phyloP scores from a whole-genome alignment of 2,113 vertebrate genomes.

The Cepphus grylle region DNA sequence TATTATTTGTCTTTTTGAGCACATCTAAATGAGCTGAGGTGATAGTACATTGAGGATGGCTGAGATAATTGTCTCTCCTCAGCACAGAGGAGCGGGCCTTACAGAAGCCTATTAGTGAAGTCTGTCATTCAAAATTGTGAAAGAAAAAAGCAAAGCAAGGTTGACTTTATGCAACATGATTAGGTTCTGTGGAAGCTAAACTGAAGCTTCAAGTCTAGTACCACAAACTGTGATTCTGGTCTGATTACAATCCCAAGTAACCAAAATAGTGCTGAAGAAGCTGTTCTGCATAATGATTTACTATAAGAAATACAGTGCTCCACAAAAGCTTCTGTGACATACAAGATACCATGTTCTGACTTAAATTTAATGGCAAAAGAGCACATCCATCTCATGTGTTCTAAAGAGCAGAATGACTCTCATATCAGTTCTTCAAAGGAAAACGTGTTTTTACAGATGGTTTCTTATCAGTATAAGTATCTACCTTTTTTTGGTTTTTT shows the following conservation, averaged over 20 bases:
- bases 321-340: not conserved
- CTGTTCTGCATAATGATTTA: not conserved
- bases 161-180: slow-evolving; percentile 9
- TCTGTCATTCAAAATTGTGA: slow-evolving; percentile 48
- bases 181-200: slow-evolving; percentile 35
- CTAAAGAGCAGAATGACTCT: not conserved
- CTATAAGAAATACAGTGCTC: not conserved
- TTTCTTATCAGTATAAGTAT: not conserved
- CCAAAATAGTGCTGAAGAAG: not conserved
- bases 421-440: not conserved
- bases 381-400: rapidly evolving
- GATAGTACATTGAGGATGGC: not conserved
- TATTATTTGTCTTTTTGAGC: slow-evolving; percentile 51
- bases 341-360: not conserved
- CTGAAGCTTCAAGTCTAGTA: slow-evolving; percentile 15
- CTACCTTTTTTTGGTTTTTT: not conserved
- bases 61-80: slow-evolving; percentile 34
- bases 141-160: slow-evolving; percentile 50
- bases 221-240: slow-evolving; percentile 38
- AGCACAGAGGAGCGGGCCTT: not conserved
- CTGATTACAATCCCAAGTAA: slow-evolving; percentile 50
- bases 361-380: not conserved
- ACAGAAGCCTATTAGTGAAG: slow-evolving; percentile 44
- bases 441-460: not conserved
- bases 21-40: slow-evolving; percentile 43